Conservation (phyloP, 1,140 invertebrate genomes). For the Hesperophylax magnus region DNA sequence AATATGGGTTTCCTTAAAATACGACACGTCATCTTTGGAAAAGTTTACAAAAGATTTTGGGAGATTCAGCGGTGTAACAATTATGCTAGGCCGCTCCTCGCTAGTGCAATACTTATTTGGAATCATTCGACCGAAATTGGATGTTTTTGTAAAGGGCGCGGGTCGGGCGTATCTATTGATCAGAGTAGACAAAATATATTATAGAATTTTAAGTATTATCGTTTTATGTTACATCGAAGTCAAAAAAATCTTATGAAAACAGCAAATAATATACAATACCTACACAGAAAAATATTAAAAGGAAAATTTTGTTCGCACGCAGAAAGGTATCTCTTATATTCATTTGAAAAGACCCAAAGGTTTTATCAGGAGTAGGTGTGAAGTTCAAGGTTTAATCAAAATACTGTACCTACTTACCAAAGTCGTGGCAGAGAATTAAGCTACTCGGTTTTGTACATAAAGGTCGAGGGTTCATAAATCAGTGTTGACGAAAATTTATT, state of each 20-base stretch:
- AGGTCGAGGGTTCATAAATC: no score
- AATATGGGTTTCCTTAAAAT: constrained; percentile 42
- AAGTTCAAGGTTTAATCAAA: no score
- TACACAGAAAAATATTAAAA: no score
- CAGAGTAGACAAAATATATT: constrained; percentile 13
- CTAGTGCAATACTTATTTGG: not conserved
- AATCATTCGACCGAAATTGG: constrained; percentile 24
- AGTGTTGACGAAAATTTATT: no score
- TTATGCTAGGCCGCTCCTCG: constrained; percentile 11
- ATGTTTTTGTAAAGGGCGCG: constrained; percentile 33
- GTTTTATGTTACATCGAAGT: constrained; percentile 13
- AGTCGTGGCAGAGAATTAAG: no score
- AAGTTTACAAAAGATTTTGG: constrained; percentile 32
- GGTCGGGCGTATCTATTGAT: constrained; percentile 24
- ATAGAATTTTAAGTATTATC: constrained; percentile 1
- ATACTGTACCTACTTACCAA: no score
- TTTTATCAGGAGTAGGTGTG: no score
- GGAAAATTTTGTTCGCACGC: no score
- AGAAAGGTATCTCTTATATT: no score
- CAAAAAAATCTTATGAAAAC: constrained; percentile 20
- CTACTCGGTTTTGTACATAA: no score
- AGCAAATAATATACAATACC: not conserved
- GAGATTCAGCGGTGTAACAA: constrained; percentile 38
- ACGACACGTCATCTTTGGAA: constrained; percentile 41
- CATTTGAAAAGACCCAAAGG: no score